Evolutionary conservation across 1,140 invertebrate genomes (phyloP).

Genomic region (Drosophila arizonae): DNA sequence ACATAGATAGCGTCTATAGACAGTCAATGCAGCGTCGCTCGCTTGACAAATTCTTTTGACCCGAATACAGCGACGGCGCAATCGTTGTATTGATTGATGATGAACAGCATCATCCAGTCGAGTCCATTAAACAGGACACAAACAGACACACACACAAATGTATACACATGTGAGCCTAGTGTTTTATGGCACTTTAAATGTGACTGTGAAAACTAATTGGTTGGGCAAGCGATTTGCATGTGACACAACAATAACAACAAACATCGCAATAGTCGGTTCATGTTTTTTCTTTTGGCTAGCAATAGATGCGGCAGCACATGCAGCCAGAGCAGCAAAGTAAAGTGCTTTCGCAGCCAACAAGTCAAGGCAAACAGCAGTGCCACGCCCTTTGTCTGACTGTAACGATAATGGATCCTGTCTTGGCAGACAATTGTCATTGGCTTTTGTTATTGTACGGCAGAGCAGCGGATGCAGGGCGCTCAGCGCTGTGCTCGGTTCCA

Average conservation of each 20-base stretch:
- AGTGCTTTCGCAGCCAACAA: conserved; percentile 31
- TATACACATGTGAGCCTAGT: neutral
- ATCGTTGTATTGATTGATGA: conserved; percentile 68
- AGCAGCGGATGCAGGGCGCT: conserved; percentile 41
- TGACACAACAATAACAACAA: conserved; percentile 18
- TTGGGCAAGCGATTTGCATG: conserved; percentile 21
- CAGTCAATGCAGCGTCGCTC: conserved; percentile 33
- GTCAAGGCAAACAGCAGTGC: conserved; percentile 48
- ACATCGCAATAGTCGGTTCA: conserved; percentile 19
- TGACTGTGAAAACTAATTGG: conserved; percentile 19
- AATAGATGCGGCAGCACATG: neutral
- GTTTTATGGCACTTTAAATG: conserved; percentile 10
- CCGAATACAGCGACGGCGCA: conserved; percentile 42
- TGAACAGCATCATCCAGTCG: conserved; percentile 54
- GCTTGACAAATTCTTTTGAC: conserved; percentile 61
- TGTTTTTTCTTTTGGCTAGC: conserved; percentile 1
- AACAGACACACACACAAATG: conserved; percentile 1
- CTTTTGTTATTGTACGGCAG: conserved; percentile 30
- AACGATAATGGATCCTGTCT: conserved; percentile 68
- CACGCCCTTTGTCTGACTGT: conserved; percentile 23
- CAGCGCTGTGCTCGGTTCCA: conserved; percentile 40
- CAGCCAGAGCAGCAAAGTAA: neutral
- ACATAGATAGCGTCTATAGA: conserved; percentile 16
- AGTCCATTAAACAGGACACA: conserved; percentile 25
- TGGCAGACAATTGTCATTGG: conserved; percentile 63